These are phyloP conservation scores for Apeltes quadracus DNA, from an alignment of 2,113 vertebrate species.

Conservation along the genomic window DNA sequence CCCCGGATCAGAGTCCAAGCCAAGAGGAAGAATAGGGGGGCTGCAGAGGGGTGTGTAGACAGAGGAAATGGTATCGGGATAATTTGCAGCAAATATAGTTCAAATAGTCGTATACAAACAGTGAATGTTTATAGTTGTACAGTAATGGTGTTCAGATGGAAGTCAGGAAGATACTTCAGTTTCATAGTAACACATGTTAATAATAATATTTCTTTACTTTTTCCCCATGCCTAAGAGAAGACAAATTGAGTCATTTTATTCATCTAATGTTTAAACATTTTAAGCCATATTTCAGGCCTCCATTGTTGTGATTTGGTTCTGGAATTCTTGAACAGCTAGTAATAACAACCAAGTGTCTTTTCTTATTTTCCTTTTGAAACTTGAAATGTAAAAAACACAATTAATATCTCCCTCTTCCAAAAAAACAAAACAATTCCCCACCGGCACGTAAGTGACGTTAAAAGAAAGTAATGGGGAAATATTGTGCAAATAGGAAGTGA, in stretches of 20 bases:
- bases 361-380: slow-evolving; percentile 3
- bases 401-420: background rate
- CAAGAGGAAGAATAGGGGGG: slow-evolving; percentile 65
- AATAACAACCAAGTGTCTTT: slow-evolving; percentile 4
- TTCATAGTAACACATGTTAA: background rate
- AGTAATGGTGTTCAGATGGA: background rate
- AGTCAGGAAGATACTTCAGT: background rate
- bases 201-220: background rate
- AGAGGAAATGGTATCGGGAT: slow-evolving; percentile 57
- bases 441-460: background rate
- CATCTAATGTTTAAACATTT: background rate
- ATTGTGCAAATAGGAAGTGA: slow-evolving; percentile 19
- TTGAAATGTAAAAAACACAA: background rate
- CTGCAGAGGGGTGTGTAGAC: slow-evolving; percentile 55
- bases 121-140: background rate
- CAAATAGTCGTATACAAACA: too few species aligned
- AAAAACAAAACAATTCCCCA: background rate
- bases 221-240: background rate
- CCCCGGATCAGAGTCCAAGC: slow-evolving; percentile 54
- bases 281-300: background rate
- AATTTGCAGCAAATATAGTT: too few species aligned
- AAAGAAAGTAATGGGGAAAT: slow-evolving; percentile 18
- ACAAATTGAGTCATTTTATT: background rate
- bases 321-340: background rate
- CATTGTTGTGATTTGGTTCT: background rate